Base-by-base conservation (phyloP, 2,113 vertebrate species). In the Turdus rufiventris region DNA sequence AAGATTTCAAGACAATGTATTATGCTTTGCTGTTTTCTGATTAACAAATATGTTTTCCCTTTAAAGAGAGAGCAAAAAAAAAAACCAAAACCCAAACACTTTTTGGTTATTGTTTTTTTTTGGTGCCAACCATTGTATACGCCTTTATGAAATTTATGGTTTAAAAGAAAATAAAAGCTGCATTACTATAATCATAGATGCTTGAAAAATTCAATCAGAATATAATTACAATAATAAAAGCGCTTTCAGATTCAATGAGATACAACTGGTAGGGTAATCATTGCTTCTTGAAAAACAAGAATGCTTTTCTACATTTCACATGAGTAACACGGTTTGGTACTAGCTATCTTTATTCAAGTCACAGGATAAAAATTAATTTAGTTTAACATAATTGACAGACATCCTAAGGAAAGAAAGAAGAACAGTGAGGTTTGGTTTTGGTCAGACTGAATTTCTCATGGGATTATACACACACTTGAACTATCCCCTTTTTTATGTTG, bases 191-290 rank as follows among this genome's bases (percentile, higher is more conserved):
- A 79, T 90, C 42, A 70, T 24, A 92, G 71, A 73, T 33, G 48
- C 48, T 56, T 91, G 40, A 89, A 94, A 95, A 91, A 85, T 81
- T 85, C 33, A 89, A 40, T 81, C 57, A 78, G 63, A 95, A 86
- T 34, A 79, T 88, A 88, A 95, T 89, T 89, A 74, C 71, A 90
- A 90, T 80, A 90, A 93, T 71, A 96, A 92, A 92, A 66, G 36
- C 56, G 62, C 54, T 94, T 95, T 80, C 47, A 65, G 20, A 63
- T 86, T 86, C 36, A 75, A 3, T 72, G 54, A 85, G 48, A 60
- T 94, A 86, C 31, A 88, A 89, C 36, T 62, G 50, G 42, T 66
- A 86, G 29, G 33, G 24, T 58, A 80, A 87, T 82, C 18, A 65
- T 18, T 56, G 51, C n/a, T 94, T 88, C 88, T 76, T 75, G 57